phyloP scores from a whole-genome alignment of 2,113 vertebrate species.

The Lycaon pictus region DNA sequence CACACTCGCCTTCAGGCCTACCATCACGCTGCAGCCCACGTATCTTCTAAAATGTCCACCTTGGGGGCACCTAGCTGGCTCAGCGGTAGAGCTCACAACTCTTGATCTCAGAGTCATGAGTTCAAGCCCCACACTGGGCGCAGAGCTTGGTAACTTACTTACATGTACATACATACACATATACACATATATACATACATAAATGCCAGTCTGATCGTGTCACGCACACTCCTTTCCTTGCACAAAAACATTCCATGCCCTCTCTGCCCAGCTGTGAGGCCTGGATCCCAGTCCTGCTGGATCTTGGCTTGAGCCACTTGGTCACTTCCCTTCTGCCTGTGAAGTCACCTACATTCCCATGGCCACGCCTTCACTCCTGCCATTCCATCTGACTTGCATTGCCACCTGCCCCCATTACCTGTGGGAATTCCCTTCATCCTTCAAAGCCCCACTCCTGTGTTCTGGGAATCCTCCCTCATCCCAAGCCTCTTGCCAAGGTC shows the following conservation, averaged over 20 bases:
- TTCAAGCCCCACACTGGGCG: background rate
- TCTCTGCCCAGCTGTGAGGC: background rate
- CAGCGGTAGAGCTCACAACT: background rate
- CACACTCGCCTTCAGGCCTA: background rate
- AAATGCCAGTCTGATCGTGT: background rate
- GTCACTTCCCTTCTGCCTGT: background rate
- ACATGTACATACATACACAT: background rate
- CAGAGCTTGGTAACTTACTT: background rate
- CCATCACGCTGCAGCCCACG: background rate
- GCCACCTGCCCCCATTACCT: no score
- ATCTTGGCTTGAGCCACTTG: background rate
- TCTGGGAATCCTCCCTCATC: background rate
- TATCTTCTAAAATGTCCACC: background rate
- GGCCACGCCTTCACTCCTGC: background rate
- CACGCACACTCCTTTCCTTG: background rate
- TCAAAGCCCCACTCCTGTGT: background rate
- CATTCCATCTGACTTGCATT: rapidly evolving
- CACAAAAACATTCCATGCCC: no score
- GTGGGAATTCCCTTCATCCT: background rate
- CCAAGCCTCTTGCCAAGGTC: background rate
- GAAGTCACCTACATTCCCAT: background rate
- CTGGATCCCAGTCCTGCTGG: background rate
- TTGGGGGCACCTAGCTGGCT: background rate
- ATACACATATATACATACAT: background rate
- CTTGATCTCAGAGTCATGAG: background rate